A percentile compares a stretch with the other conserved stretches of the same genome.
Evolutionary conservation across 2,888 invertebrate species (phyloP).

Genomic region (Leptura quadrifasciata): DNA sequence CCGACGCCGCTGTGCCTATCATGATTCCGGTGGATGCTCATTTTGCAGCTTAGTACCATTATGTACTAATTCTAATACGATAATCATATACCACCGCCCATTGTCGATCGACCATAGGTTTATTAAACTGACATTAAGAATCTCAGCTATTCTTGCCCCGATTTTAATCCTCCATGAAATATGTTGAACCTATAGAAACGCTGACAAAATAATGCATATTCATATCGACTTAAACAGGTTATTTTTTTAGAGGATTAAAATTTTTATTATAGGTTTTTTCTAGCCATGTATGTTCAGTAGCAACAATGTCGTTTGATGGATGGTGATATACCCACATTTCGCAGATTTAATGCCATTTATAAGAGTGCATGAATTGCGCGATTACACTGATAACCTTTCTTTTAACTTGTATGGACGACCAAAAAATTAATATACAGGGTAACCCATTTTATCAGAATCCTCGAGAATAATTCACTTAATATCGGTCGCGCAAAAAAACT

Average conservation of each 20-base stretch:
- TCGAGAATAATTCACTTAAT: too few species aligned
- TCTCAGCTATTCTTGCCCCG: slow-evolving; percentile 38
- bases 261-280: slow-evolving; percentile 8
- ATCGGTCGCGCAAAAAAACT: too few species aligned
- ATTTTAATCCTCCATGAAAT: slow-evolving; percentile 32
- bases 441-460: too few species aligned
- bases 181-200: slow-evolving; percentile 25
- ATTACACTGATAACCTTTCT: too few species aligned
- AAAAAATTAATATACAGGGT: too few species aligned
- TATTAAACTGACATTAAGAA: slow-evolving; percentile 53
- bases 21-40: slow-evolving; percentile 23
- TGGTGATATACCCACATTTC: too few species aligned
- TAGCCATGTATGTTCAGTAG: not conserved
- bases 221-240: slow-evolving; percentile 26
- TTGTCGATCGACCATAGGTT: slow-evolving; percentile 50
- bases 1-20: slow-evolving; percentile 17
- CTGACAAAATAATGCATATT: slow-evolving; percentile 26
- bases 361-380: too few species aligned
- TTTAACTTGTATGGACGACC: too few species aligned
- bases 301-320: not conserved
- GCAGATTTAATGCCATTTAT: too few species aligned
- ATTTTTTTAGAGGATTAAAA: not conserved
- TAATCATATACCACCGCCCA: slow-evolving; percentile 50
- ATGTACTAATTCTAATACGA: slow-evolving; percentile 52
- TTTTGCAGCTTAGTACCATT: slow-evolving; percentile 43